Evolutionary conservation across 2,797 vertebrate species (phyloP).

Genomic region (Chrosomus eos): DNA sequence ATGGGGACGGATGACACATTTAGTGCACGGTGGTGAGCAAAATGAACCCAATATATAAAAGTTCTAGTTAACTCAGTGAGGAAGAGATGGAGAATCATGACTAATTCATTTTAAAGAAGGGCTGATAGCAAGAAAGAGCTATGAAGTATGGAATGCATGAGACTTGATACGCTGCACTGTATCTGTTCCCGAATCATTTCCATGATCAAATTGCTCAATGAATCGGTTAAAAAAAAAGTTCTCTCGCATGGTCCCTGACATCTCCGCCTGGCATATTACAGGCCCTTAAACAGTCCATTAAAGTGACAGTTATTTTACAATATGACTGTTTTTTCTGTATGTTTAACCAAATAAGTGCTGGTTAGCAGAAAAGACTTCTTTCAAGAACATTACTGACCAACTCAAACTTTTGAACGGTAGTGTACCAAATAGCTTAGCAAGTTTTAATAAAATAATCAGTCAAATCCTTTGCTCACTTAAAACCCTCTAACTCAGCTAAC

Average conservation of each 20-base stretch:
- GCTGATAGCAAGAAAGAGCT: background rate
- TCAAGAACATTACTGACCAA: background rate
- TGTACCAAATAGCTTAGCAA: background rate
- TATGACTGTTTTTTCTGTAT: background rate
- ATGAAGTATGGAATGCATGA: background rate
- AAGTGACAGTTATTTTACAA: background rate
- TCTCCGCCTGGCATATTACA: background rate
- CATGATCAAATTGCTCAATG: background rate
- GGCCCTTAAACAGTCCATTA: background rate
- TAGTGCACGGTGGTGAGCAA: background rate
- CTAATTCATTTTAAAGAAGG: background rate
- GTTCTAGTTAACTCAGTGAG: background rate
- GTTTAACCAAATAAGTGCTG: background rate
- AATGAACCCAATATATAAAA: background rate
- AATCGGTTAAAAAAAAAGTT: background rate
- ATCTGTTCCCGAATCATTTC: background rate
- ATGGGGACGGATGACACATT: slow-evolving; percentile 21
- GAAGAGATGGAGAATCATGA: background rate
- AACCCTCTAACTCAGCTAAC: too few relatives aligned
- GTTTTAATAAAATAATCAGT: background rate
- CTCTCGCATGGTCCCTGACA: background rate
- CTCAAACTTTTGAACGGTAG: too few relatives aligned
- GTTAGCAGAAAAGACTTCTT: background rate
- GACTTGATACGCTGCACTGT: background rate
- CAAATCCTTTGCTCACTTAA: too few relatives aligned